These are phyloP conservation scores for Xenopus tropicalis DNA, from an alignment of 2,113 vertebrate genomes.

Conservation along the genomic window DNA sequence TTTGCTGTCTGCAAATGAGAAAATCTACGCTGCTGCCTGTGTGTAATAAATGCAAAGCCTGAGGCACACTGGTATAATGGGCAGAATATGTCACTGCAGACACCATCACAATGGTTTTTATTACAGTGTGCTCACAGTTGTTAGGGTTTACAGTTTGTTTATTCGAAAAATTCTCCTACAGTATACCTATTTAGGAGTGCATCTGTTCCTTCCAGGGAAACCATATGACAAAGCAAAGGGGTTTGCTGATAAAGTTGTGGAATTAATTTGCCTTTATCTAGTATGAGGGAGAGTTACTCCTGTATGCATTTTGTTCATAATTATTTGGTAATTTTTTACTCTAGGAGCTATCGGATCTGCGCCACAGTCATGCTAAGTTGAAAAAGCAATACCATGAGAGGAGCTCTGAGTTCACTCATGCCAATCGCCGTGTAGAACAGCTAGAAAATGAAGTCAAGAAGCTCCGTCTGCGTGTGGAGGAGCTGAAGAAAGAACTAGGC, in stretches of 20 bases:
- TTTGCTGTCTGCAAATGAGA: constrained; percentile 3
- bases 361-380: constrained; percentile 86
- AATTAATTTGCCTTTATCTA: no score
- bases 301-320: no score
- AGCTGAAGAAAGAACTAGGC: constrained; percentile 95
- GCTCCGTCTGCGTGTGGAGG: constrained; percentile 87
- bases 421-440: constrained; percentile 86
- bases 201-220: no score
- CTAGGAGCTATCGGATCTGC: constrained; percentile 89
- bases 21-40: background rate
- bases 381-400: constrained; percentile 96
- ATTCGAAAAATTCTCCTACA: no score
- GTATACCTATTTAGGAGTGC: no score
- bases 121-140: no score
- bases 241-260: no score
- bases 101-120: background rate
- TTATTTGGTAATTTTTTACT: no score
- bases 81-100: background rate
- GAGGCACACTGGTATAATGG: background rate
- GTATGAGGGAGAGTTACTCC: no score
- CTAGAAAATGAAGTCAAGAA: constrained; percentile 92
- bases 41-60: background rate
- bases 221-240: no score
- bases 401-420: constrained; percentile 82
- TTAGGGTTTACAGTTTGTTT: no score